Conservation (phyloP, 2,797 vertebrate species). For the Odontamblyopus rebecca region DNA sequence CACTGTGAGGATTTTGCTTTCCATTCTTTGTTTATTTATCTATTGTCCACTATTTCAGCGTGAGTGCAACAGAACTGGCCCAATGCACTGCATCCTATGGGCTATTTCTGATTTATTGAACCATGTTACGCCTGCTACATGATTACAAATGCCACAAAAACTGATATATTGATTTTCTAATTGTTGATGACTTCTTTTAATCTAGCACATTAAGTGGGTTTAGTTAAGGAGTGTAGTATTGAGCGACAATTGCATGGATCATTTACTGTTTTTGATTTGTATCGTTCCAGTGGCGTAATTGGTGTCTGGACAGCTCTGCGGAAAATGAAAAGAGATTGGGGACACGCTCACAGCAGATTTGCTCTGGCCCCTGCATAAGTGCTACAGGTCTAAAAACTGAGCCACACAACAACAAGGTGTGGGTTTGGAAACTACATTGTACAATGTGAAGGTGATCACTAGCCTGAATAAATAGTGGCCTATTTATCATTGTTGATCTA, state of each 20-base stretch:
- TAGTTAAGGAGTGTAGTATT: constrained; percentile 20
- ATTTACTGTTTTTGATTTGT: constrained; percentile 13
- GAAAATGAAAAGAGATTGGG: not conserved
- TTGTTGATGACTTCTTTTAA: constrained; percentile 29
- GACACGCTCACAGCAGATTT: not conserved
- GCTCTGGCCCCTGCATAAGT: not conserved
- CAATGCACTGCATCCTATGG: not conserved
- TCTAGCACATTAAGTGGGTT: constrained; percentile 24
- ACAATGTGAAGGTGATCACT: not conserved
- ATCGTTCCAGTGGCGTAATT: constrained; percentile 43
- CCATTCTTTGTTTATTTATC: constrained; percentile 29
- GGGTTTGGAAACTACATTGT: not conserved
- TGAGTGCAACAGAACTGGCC: constrained; percentile 17
- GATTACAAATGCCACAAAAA: constrained; percentile 27
- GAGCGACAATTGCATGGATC: constrained; percentile 29
- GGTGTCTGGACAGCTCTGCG: not conserved
- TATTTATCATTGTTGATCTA: not conserved
- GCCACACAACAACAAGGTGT: not conserved
- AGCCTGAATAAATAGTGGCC: not conserved
- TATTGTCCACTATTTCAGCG: too few relatives aligned
- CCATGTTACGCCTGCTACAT: constrained; percentile 14
- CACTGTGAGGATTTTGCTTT: constrained; percentile 38
- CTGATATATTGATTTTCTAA: constrained; percentile 18
- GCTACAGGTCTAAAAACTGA: not conserved
- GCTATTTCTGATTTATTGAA: too few relatives aligned